Percentiles rank a stretch among this genome's conserved stretches.
These are phyloP conservation scores for Notamacropus eugenii DNA, from an alignment of 2,797 vertebrate species.

Conservation along the genomic window DNA sequence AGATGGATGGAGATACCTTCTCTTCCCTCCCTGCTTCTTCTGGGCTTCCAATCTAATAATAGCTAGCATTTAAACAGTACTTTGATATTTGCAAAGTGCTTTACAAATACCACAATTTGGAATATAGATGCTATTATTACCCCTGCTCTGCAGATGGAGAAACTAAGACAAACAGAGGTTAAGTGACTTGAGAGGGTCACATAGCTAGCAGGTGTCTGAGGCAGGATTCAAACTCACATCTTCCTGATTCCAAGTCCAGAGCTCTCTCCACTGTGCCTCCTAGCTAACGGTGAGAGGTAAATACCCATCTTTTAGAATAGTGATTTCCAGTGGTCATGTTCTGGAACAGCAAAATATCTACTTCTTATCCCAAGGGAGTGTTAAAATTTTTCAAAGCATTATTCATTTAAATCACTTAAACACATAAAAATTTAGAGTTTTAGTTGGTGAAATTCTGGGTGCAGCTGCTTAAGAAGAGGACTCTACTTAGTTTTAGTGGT, in stretches of 20 bases:
- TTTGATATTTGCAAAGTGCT: background rate
- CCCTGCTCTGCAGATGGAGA: too few species aligned
- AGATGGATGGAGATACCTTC: background rate
- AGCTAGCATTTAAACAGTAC: background rate
- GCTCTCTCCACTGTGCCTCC: background rate
- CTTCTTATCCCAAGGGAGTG: background rate
- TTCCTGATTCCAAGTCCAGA: background rate
- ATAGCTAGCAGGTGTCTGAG: background rate
- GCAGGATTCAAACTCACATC: background rate
- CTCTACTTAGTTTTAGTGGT: background rate
- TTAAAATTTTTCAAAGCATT: constrained; percentile 6
- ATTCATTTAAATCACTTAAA: constrained; percentile 3
- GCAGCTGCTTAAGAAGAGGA: background rate
- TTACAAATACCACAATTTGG: background rate
- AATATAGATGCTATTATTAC: too few species aligned
- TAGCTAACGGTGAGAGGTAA: background rate
- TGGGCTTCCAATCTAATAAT: background rate
- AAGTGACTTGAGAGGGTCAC: background rate
- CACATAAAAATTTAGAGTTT: background rate
- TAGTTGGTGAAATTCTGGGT: background rate
- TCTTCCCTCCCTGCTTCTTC: background rate
- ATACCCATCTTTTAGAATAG: too few species aligned
- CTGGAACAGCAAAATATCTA: background rate
- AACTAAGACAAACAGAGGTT: background rate
- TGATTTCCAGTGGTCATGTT: background rate